Conservation (phyloP, 2,888 invertebrate genomes). For the Callinectes sapidus region DNA sequence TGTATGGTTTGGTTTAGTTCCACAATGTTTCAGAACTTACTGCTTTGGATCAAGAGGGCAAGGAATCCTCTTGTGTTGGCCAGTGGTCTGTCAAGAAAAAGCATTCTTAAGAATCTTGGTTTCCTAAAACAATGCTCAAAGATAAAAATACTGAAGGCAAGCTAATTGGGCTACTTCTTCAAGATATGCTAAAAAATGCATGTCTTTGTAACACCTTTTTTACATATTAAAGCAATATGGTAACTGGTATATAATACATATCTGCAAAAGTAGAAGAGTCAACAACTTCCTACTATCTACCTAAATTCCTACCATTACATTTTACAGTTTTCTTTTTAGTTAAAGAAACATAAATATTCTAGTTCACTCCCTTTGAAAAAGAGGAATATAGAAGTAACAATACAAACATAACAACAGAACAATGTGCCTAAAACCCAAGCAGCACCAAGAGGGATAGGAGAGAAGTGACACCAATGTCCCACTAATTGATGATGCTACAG, state of each 20-base stretch:
- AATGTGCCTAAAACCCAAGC: too few species aligned
- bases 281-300: neutral
- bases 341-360: too few species aligned
- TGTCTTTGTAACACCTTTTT: neutral
- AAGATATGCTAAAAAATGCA: neutral
- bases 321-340: too few species aligned
- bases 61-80: slow-evolving; percentile 53
- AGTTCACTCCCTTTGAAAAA: too few species aligned
- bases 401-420: too few species aligned
- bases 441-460: too few species aligned
- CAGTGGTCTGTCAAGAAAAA: slow-evolving; percentile 12
- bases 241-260: neutral
- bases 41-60: slow-evolving; percentile 60
- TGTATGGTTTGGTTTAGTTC: too few species aligned
- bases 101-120: neutral
- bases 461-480: too few species aligned
- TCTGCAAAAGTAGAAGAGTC: neutral
- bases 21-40: slow-evolving; percentile 31
- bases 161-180: neutral
- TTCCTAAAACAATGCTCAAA: neutral
- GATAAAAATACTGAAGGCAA: neutral
- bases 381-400: too few species aligned
- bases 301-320: too few species aligned
- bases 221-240: neutral
- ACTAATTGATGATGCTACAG: too few species aligned